Evolutionary conservation across 1,140 invertebrate species (phyloP).

Genomic region (Heliconius eleuchia): DNA sequence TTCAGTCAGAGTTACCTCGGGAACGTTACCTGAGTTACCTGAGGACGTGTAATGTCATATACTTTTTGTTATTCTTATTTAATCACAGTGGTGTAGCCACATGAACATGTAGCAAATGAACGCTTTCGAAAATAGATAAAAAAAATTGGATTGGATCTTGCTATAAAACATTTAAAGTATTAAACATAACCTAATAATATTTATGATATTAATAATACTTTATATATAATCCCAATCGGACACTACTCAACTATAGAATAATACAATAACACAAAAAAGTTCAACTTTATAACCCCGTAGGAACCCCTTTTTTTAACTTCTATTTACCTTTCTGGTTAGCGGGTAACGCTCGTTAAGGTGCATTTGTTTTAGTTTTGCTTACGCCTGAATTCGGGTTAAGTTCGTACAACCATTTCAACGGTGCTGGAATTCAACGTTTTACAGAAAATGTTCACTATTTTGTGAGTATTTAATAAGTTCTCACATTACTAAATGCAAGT

Average conservation of each 20-base stretch:
- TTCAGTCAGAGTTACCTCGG: too few species aligned
- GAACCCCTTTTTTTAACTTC: neutral
- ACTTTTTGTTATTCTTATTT: too few species aligned
- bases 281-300: neutral
- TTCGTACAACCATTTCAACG: conserved; percentile 21
- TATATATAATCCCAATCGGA: neutral
- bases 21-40: too few species aligned
- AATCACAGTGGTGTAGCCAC: too few species aligned
- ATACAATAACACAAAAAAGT: neutral
- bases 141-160: too few species aligned
- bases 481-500: neutral
- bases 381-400: conserved; percentile 37
- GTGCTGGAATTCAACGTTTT: neutral
- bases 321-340: conserved; percentile 20
- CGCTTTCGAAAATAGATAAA: too few species aligned
- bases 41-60: too few species aligned
- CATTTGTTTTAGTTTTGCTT: conserved; percentile 35
- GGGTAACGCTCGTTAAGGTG: conserved; percentile 34
- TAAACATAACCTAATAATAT: neutral
- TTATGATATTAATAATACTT: neutral
- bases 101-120: too few species aligned
- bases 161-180: too few species aligned
- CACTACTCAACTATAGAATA: neutral
- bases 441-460: neutral
- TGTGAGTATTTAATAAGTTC: conserved; percentile 8